Percentiles rank a stretch among this genome's conserved stretches.
Evolutionary conservation across 1,140 invertebrate genomes (phyloP).

Genomic region (Calycopis cecrops): DNA sequence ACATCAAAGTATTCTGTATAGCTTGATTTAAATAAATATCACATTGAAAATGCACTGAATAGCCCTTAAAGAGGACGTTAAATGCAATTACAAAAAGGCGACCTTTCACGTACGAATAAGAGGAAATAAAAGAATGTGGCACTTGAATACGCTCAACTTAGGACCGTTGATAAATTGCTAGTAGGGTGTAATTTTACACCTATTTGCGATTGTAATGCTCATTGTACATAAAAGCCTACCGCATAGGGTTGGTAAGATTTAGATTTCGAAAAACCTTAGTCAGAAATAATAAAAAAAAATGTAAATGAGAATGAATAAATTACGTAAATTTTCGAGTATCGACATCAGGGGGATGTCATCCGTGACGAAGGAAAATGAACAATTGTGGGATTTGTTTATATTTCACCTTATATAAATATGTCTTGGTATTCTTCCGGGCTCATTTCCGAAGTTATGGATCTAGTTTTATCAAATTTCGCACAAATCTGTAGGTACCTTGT

Average conservation of each 20-base stretch:
- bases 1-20: conserved; percentile 49
- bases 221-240: conserved; percentile 13
- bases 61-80: conserved; percentile 54
- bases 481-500: no score
- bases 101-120: conserved; percentile 16
- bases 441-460: no score
- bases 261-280: not conserved
- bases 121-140: conserved; percentile 24
- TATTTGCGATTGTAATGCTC: conserved; percentile 35
- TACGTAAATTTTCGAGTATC: not conserved
- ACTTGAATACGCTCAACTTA: conserved; percentile 31
- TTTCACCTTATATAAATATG: no score
- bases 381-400: no score
- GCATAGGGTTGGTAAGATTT: not conserved
- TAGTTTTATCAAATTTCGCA: no score
- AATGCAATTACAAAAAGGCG: conserved; percentile 50
- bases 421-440: no score
- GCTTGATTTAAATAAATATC: conserved; percentile 59
- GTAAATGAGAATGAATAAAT: not conserved
- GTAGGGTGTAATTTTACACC: conserved; percentile 47
- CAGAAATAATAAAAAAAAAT: no score
- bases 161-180: conserved; percentile 41
- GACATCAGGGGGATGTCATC: no score
- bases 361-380: no score
- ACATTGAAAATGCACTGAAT: conserved; percentile 56